Conservation (phyloP, 2,888 invertebrate species). For the Limnephilus rhombicus region DNA sequence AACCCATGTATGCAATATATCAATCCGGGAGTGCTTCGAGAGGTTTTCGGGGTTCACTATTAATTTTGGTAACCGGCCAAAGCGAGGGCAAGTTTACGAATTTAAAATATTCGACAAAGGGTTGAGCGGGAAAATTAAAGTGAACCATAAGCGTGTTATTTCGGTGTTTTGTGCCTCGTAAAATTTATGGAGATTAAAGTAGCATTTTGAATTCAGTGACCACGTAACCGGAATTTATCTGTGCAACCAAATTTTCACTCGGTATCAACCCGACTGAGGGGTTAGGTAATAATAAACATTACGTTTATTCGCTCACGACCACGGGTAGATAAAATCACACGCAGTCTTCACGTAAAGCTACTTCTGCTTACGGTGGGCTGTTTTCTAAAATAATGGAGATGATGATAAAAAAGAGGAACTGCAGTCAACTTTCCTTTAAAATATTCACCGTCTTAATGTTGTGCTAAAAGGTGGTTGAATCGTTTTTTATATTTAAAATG, state of each 20-base stretch:
- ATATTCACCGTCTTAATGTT: too few relatives aligned
- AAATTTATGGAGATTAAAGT: conserved; percentile 45
- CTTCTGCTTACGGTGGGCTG: too few relatives aligned
- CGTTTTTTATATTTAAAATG: too few relatives aligned
- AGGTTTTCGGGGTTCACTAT: conserved; percentile 30
- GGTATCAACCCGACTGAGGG: conserved; percentile 1
- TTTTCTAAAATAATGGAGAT: too few relatives aligned
- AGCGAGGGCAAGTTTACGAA: conserved; percentile 34
- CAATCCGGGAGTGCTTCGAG: conserved; percentile 33
- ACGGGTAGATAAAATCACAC: not conserved
- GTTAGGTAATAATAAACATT: not conserved
- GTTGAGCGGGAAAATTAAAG: conserved; percentile 34
- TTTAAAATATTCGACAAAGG: conserved; percentile 45
- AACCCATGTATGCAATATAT: conserved; percentile 8
- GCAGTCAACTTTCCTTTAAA: too few relatives aligned
- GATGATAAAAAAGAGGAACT: too few relatives aligned
- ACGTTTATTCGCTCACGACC: not conserved
- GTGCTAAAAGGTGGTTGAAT: too few relatives aligned
- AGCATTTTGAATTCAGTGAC: conserved; percentile 44
- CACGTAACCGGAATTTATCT: conserved; percentile 35
- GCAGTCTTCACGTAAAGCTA: too few relatives aligned
- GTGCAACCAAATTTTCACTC: conserved; percentile 29
- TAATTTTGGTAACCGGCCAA: conserved; percentile 33
- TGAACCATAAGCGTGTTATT: conserved; percentile 41
- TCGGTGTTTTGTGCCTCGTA: conserved; percentile 41